A percentile compares a stretch with the other conserved stretches of the same genome.
Conservation (phyloP, 1,140 invertebrate genomes). For the Charaxes varanes region DNA sequence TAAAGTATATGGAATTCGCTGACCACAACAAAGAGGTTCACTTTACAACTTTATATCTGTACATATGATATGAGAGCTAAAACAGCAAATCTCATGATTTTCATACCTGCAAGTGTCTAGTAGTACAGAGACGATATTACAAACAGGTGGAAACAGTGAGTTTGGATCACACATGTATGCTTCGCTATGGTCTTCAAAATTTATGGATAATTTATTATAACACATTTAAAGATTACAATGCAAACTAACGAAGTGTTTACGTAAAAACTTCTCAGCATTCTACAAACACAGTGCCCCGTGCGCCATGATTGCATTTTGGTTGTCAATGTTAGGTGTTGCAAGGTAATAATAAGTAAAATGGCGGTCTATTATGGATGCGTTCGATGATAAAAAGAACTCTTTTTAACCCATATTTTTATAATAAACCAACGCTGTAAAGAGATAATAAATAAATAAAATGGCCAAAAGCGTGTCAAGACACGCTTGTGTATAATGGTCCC, state of each 20-base stretch:
- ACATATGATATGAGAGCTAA: conserved; percentile 43
- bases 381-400: too few species aligned
- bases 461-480: too few species aligned
- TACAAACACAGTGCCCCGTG: conserved; percentile 73
- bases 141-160: conserved; percentile 55
- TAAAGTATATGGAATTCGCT: conserved; percentile 28
- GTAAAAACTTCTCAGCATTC: conserved; percentile 74
- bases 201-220: conserved; percentile 60
- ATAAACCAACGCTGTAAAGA: too few species aligned
- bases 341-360: conserved; percentile 54
- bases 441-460: too few species aligned
- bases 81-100: conserved; percentile 66
- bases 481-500: too few species aligned
- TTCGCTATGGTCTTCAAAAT: conserved; percentile 47
- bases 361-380: conserved; percentile 53
- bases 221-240: conserved; percentile 58
- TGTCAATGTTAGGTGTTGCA: conserved; percentile 71
- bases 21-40: conserved; percentile 27
- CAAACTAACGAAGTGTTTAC: conserved; percentile 72
- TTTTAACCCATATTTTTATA: too few species aligned
- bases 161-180: conserved; percentile 69
- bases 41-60: conserved; percentile 29
- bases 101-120: conserved; percentile 71
- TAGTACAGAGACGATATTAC: conserved; percentile 66
- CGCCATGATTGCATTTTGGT: conserved; percentile 75